These are phyloP conservation scores for Iphiclides podalirius DNA, from an alignment of 2,888 invertebrate species.

Conservation along the genomic window DNA sequence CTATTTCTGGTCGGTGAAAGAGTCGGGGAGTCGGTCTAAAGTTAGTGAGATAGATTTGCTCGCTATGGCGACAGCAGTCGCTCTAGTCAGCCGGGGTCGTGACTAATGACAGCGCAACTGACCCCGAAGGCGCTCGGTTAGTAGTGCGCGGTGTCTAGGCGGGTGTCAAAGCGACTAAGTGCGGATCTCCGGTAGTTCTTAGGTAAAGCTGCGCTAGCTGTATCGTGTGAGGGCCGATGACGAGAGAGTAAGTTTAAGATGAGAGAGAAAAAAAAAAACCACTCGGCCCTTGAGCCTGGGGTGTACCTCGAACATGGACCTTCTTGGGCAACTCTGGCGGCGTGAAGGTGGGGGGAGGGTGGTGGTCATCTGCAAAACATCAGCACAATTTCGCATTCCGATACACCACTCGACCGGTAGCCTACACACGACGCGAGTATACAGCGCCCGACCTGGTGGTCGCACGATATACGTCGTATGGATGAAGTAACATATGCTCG, in stretches of 20 bases:
- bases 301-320: conserved; percentile 96
- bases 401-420: conserved; percentile 70
- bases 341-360: conserved; percentile 98
- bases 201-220: conserved; percentile 68
- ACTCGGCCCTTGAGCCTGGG: conserved; percentile 72
- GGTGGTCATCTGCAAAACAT: conserved; percentile 97
- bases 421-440: conserved; percentile 63
- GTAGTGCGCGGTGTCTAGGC: conserved; percentile 71
- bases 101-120: conserved; percentile 58
- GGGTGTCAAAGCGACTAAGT: conserved; percentile 78
- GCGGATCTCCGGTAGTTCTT: conserved; percentile 61
- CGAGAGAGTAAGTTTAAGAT: conserved; percentile 46
- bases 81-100: conserved; percentile 61
- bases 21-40: conserved; percentile 23
- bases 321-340: conserved; percentile 99
- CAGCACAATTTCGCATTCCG: conserved; percentile 83
- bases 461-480: not conserved
- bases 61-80: conserved; percentile 43
- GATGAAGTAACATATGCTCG: conserved; percentile 38
- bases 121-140: conserved; percentile 33
- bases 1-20: conserved; percentile 29
- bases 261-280: conserved; percentile 51
- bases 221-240: conserved; percentile 68
- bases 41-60: conserved; percentile 36
- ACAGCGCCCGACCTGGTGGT: conserved; percentile 49